Evolutionary conservation across 1,140 invertebrate genomes (phyloP).

Genomic region (Charaxes varanes): DNA sequence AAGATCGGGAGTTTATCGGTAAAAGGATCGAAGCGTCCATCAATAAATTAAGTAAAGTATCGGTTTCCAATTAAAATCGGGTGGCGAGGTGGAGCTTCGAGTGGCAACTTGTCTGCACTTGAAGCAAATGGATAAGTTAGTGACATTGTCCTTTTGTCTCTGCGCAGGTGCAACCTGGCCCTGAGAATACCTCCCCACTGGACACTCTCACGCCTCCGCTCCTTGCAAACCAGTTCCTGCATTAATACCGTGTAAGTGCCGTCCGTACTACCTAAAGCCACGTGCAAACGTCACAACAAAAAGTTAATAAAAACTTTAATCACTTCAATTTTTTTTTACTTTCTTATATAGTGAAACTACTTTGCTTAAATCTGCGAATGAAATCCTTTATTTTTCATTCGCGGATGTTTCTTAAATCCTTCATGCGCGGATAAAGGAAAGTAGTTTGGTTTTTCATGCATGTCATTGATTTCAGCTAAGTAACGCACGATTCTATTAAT

Average conservation of each 20-base stretch:
- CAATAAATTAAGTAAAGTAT: constrained; percentile 3
- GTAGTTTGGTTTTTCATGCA: too few species aligned
- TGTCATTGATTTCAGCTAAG: too few species aligned
- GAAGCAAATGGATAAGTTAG: constrained; percentile 49
- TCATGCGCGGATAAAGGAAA: too few species aligned
- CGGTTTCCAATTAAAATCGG: constrained; percentile 16
- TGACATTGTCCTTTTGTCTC: constrained; percentile 50
- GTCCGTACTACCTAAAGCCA: constrained; percentile 37
- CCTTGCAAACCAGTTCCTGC: constrained; percentile 55
- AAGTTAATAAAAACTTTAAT: neutral
- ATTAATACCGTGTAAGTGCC: constrained; percentile 56
- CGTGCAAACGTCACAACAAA: neutral
- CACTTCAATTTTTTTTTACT: too few species aligned
- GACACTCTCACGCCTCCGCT: constrained; percentile 64
- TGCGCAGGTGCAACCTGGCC: constrained; percentile 47
- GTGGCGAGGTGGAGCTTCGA: constrained; percentile 5
- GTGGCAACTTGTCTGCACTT: constrained; percentile 46
- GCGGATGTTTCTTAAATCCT: too few species aligned
- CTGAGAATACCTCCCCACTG: constrained; percentile 53
- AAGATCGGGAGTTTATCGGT: neutral
- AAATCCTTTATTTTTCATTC: too few species aligned
- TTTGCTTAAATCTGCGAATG: too few species aligned
- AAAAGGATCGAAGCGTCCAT: neutral
- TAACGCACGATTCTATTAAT: too few species aligned
- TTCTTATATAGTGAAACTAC: too few species aligned